phyloP scores from a whole-genome alignment of 2,113 vertebrate genomes.

The Sitta europaea region DNA sequence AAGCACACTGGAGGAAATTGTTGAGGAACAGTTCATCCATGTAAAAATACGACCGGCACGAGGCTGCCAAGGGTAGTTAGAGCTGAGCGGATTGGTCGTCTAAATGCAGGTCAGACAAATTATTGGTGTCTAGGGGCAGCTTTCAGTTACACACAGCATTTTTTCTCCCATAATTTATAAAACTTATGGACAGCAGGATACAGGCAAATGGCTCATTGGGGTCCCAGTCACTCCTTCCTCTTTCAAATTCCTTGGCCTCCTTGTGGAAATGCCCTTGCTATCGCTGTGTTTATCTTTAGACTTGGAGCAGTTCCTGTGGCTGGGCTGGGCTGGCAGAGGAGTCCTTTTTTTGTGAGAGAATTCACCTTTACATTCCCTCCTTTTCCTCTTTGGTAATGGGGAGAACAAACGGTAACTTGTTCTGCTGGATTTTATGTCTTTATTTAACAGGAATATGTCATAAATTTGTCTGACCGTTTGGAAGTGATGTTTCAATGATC shows the following conservation, averaged over 20 bases:
- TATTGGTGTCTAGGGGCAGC: conserved; percentile 53
- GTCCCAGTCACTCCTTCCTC: conserved; percentile 51
- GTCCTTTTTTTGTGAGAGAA: neutral
- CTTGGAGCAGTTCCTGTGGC: conserved; percentile 9
- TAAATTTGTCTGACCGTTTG: neutral
- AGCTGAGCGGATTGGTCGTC: neutral
- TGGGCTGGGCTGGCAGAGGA: neutral
- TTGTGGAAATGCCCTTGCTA: conserved; percentile 42
- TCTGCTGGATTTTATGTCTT: neutral
- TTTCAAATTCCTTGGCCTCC: conserved; percentile 39
- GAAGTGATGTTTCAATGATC: neutral
- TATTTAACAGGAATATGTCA: neutral
- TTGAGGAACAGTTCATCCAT: conserved; percentile 59
- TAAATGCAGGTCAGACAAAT: conserved; percentile 42
- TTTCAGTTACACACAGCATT: neutral
- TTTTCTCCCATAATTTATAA: conserved; percentile 48
- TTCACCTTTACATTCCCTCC: neutral
- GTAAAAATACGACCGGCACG: conserved; percentile 16
- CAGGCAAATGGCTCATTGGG: conserved; percentile 52
- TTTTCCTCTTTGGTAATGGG: neutral
- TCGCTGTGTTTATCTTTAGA: conserved; percentile 38
- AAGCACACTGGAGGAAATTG: conserved; percentile 54
- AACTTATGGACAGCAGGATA: conserved; percentile 57
- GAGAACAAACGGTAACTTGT: neutral
- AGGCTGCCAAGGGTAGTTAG: conserved; percentile 54